Evolutionary conservation across 2,113 vertebrate genomes (phyloP).

Genomic region (Mus spicilegus): DNA sequence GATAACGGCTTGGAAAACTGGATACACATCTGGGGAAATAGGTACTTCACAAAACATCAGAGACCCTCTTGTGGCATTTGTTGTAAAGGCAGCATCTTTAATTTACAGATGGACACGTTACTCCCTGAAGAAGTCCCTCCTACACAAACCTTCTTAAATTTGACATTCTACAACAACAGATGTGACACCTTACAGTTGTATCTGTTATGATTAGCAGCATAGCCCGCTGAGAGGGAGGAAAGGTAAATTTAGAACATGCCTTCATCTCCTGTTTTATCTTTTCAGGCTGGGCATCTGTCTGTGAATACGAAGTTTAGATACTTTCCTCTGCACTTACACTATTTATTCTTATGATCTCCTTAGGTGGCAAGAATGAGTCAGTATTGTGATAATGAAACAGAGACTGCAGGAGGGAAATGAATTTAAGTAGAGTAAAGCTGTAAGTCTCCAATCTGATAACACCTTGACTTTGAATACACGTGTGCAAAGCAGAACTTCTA

Average conservation of each 20-base stretch:
- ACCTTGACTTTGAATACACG: conserved; percentile 15
- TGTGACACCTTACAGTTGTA: background rate
- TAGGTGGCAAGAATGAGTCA: conserved; percentile 68
- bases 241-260: conserved; percentile 59
- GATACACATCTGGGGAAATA: conserved; percentile 49
- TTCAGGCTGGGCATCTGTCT: conserved; percentile 37
- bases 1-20: conserved; percentile 30
- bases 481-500: background rate
- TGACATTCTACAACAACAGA: background rate
- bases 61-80: background rate
- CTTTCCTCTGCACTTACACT: background rate
- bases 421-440: conserved; percentile 52
- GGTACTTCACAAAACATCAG: background rate
- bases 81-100: background rate
- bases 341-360: conserved; percentile 54
- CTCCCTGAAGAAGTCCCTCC: conserved; percentile 14
- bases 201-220: conserved; percentile 13
- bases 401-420: background rate
- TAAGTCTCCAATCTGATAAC: conserved; percentile 2
- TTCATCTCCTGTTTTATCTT: conserved; percentile 47
- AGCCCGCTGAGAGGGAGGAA: background rate
- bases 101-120: background rate
- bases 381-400: conserved; percentile 57
- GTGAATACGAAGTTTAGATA: conserved; percentile 58
- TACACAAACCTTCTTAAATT: conserved; percentile 30